phyloP scores from a whole-genome alignment of 2,797 vertebrate genomes.

The Oryzias sinensis region DNA sequence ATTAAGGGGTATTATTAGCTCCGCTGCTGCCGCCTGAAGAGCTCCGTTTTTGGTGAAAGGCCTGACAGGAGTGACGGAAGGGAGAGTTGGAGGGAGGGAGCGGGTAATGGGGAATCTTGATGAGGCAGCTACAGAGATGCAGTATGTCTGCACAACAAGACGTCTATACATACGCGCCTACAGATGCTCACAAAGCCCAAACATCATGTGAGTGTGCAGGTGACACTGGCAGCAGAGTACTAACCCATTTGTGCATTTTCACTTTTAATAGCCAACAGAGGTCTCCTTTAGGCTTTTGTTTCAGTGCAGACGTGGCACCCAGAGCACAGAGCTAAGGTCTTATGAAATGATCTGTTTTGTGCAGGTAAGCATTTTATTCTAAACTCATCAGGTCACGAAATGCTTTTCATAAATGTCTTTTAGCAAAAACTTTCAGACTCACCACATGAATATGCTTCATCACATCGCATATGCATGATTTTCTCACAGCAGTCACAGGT shows the following conservation, averaged over 20 bases:
- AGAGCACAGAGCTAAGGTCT: background rate
- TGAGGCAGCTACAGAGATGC: conserved; percentile 61
- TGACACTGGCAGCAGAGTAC: conserved; percentile 53
- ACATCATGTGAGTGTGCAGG: conserved; percentile 57
- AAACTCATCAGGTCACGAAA: conserved; percentile 30
- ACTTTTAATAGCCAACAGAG: conserved; percentile 41
- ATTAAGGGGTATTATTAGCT: conserved; percentile 51
- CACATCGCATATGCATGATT: conserved; percentile 69
- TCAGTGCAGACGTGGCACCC: conserved; percentile 14
- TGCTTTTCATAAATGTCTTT: conserved; percentile 42
- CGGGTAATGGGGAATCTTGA: conserved; percentile 63
- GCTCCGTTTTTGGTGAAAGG: conserved; percentile 45
- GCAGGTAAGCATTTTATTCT: conserved; percentile 45
- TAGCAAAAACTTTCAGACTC: conserved; percentile 25
- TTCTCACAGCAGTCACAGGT: conserved; percentile 55
- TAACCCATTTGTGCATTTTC: conserved; percentile 34
- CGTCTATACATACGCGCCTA: conserved; percentile 39
- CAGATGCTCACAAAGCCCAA: conserved; percentile 39
- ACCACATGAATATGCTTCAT: conserved; percentile 31
- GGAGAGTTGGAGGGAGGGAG: conserved; percentile 14
- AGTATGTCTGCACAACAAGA: conserved; percentile 65
- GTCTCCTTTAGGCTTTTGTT: conserved; percentile 47
- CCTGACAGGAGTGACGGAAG: conserved; percentile 45
- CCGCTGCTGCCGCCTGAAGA: conserved; percentile 33
- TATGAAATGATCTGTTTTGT: conserved; percentile 14